Evolutionary conservation across 2,888 invertebrate species (phyloP), one percentile per base, ranked within the genome.

Genomic region (Slavum lentiscoides): DNA sequence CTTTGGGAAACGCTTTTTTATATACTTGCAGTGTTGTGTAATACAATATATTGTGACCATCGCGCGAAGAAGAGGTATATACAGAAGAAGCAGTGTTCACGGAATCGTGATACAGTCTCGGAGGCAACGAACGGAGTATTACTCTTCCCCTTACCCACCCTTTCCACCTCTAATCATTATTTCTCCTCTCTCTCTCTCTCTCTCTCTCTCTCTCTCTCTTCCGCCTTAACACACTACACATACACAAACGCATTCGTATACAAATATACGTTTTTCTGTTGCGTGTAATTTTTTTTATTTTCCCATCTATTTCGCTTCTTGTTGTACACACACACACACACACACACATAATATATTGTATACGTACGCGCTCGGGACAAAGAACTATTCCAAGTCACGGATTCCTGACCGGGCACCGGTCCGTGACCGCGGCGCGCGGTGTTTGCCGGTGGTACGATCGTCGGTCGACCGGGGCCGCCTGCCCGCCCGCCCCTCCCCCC

Each of bases 381-480:
- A 80, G 80, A 80, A 80, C 80, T 43, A 30, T 43, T 64, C 72
- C 70, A 23, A 70, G 80, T 80, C 80, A 80, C 80, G 80, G 80
- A 80, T 80, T 80, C 70, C 70, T 80, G 80, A 64, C 64, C 80
- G 70, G 62, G 70, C 72, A 80, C 80, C 62, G 64, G 80, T 80
- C 80, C 80, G 80, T 80, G 80, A 80, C 80, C 55, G 43, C 43
- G 11, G 30, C 30, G 30, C 30, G 4, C 30, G 30, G 30, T 30
- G 30, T 30, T 30, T 30, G 30, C 4, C 30, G 30, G 30, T 30
- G 43, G 43, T 30, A 30, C 30, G 30, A 30, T 6, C 55, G 55
- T 6, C 55, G 19, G 55, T 19, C 55, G 55, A 15, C 55, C 17
- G 15, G 55, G 17, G 30, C 30, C 30, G 30, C 30, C 30, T 55